Percentiles rank a stretch among this genome's conserved stretches.
Conservation (phyloP, 2,113 vertebrate species). For the Odontesthes bonariensis region DNA sequence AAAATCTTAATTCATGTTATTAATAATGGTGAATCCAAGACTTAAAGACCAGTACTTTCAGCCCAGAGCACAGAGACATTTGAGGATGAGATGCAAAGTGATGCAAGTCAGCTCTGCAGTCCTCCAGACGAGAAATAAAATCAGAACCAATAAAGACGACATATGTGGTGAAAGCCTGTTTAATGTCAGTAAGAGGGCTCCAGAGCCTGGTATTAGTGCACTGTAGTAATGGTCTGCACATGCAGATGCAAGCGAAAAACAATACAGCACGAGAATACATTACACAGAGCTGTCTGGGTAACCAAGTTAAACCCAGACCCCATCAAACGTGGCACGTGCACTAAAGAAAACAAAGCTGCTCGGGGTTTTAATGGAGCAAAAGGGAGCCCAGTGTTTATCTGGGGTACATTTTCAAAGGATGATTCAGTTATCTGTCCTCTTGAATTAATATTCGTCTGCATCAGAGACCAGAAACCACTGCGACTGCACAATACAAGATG, state of each 20-base stretch:
- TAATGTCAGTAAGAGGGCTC: too few species aligned
- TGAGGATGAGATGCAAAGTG: background rate
- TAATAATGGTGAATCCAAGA: too few species aligned
- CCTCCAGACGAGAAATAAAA: too few species aligned
- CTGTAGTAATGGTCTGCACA: background rate
- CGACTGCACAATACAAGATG: too few species aligned
- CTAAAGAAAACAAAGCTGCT: slow-evolving; percentile 14
- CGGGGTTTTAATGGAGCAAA: background rate
- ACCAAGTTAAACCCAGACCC: slow-evolving; percentile 6
- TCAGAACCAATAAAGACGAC: too few species aligned
- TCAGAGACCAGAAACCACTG: too few species aligned
- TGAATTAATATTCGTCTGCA: too few species aligned
- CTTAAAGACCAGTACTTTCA: too few species aligned
- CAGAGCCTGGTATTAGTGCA: background rate
- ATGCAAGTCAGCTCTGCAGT: background rate
- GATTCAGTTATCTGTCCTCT: too few species aligned
- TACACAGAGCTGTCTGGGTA: slow-evolving; percentile 2
- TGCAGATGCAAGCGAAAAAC: slow-evolving; percentile 10
- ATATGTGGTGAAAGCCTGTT: slow-evolving; percentile 5
- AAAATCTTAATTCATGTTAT: too few species aligned
- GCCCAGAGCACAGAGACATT: background rate
- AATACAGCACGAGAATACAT: background rate
- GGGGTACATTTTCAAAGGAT: background rate
- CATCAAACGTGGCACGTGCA: background rate
- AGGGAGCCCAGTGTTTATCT: background rate